Percentiles rank a stretch among this genome's conserved stretches.
Conservation (phyloP, 2,113 vertebrate genomes). For the Xiphias gladius region DNA sequence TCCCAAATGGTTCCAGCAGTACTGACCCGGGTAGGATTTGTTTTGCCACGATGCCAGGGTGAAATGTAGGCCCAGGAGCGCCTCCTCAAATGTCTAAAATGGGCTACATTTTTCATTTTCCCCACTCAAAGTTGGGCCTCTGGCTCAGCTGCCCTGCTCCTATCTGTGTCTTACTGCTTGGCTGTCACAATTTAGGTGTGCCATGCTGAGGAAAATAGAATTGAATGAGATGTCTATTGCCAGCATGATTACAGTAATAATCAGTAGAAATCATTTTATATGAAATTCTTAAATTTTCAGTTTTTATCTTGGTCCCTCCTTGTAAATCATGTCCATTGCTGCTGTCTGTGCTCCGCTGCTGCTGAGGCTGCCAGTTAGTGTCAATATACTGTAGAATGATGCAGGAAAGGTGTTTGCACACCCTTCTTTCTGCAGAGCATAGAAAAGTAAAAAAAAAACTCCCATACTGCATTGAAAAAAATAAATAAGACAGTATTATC, state of each 20-base stretch:
- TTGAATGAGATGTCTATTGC: background rate
- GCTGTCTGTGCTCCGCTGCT: too few species aligned
- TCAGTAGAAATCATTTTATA: background rate
- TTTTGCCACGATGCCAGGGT: background rate
- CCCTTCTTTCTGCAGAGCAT: background rate
- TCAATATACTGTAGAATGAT: background rate
- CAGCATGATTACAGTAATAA: background rate
- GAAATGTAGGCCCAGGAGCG: background rate
- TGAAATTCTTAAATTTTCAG: too few species aligned
- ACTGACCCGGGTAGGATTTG: background rate
- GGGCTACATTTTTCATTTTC: background rate
- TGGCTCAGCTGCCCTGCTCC: background rate
- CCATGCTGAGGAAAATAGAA: background rate
- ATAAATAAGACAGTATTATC: too few species aligned
- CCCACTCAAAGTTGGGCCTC: background rate
- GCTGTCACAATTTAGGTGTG: background rate
- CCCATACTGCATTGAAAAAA: too few species aligned
- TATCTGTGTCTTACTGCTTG: background rate
- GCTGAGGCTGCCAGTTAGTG: too few species aligned
- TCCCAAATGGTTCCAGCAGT: too few species aligned
- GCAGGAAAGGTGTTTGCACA: background rate
- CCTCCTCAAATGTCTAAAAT: background rate
- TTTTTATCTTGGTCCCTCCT: background rate
- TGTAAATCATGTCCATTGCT: too few species aligned
- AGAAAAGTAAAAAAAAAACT: background rate